Percentiles rank a stretch among this genome's conserved stretches.
Evolutionary conservation across 2,888 invertebrate genomes (phyloP).

Genomic region (Mactromeris polynyma): DNA sequence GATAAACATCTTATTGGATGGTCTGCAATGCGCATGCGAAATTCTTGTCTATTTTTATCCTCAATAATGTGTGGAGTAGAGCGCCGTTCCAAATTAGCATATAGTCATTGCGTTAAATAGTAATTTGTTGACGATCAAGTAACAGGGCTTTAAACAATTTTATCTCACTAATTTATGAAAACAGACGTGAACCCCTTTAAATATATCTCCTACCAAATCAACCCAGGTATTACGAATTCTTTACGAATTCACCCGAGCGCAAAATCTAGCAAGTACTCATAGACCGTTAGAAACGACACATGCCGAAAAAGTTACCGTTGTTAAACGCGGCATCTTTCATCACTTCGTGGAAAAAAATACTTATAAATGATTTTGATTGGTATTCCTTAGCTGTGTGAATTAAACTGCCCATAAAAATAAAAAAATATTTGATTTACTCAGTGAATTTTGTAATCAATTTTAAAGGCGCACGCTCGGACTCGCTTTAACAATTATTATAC

Average conservation of each 20-base stretch:
- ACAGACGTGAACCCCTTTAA: conserved; percentile 20
- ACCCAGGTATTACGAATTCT: conserved; percentile 41
- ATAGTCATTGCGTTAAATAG: conserved; percentile 38
- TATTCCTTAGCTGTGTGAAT: conserved; percentile 31
- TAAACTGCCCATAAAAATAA: background rate
- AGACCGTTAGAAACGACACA: conserved; percentile 37
- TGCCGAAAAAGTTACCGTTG: conserved; percentile 21
- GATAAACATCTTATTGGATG: conserved; percentile 52
- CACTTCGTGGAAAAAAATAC: conserved; percentile 25
- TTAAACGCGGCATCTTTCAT: background rate
- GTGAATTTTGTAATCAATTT: background rate
- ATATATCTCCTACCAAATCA: conserved; percentile 46
- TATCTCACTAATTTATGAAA: conserved; percentile 43
- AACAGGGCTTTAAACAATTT: conserved; percentile 43
- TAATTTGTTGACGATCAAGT: conserved; percentile 46
- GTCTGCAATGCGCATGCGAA: conserved; percentile 23
- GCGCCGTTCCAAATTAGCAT: conserved; percentile 39
- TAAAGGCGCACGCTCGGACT: background rate
- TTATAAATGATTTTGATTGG: conserved; percentile 23
- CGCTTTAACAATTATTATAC: background rate
- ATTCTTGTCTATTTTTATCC: conserved; percentile 33
- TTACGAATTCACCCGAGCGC: conserved; percentile 37
- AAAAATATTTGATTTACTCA: background rate
- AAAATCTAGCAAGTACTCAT: conserved; percentile 46
- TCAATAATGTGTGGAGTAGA: conserved; percentile 21